Base-by-base conservation (phyloP, 1,140 invertebrate genomes). In the Brachystomella parvula region DNA sequence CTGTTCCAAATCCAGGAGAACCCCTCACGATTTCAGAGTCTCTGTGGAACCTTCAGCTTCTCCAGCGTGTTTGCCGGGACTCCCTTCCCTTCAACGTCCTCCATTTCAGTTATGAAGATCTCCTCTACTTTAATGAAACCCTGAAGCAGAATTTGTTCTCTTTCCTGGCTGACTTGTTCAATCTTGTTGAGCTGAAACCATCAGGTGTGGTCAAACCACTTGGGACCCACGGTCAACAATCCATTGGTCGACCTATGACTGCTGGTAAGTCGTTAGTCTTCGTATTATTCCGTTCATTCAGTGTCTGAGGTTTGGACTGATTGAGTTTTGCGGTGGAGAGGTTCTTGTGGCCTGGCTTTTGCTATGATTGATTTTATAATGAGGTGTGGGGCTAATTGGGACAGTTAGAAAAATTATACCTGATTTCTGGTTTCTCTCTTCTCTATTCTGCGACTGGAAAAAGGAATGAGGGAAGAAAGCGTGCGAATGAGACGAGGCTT, bases 111-210 rank as follows among this genome's bases (percentile, higher is more conserved):
- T 90, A 93, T 47, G 94, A 98, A 78, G 96, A 99, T 78, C 86
- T 98, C 59, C 89, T 96, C 30, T 97, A 96, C 76, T 89, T 95
- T 83, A 85, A 92, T 78, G 90, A 92, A 89, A 89, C 89, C 49
- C 92, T 96, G 86, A 89, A 88, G 75, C 87, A 91, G 75, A 98
- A 98, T 82, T 81, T 98, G 73, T 83, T 96, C 70, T 90, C 91
- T 49, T 90, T 98, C 80, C 80, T 98, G 69, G 92, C 95, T 63
- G 95, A 99, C 78, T 83, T 99, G 69, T 98, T 98, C 78, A 94
- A 94, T 76, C 84, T 94, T 67, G 83, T 98, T 76, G 96, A 98
- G 82, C 90, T 96, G 65, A 89, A 92, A 81, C 90, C 91, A 3
- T 89, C 88, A 6, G 88, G 90, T 76, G 90, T 88, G 77, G 90